A percentile compares a stretch with the other conserved stretches of the same genome.
Evolutionary conservation across 1,140 invertebrate genomes (phyloP).

Genomic region (Brachystomella parvula): DNA sequence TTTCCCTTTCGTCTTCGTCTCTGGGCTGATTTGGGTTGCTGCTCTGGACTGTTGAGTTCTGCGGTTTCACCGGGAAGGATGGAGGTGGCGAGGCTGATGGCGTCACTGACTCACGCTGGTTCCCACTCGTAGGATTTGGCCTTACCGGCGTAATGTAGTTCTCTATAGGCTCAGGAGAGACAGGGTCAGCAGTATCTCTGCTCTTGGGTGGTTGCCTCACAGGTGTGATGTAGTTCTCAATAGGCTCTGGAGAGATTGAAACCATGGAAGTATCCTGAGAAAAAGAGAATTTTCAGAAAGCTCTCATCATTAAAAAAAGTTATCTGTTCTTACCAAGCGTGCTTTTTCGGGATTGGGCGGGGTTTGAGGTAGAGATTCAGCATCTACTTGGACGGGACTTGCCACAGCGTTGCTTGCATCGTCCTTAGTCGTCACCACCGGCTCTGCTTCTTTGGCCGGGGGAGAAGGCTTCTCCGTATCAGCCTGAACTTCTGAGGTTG

Average conservation of each 20-base stretch:
- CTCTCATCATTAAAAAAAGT: slow-evolving; percentile 8
- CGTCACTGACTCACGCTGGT: not conserved
- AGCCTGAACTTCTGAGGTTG: not conserved
- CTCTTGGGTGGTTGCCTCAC: not conserved
- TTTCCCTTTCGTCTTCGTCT: not conserved
- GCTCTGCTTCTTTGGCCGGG: not conserved
- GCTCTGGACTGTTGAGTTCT: not conserved
- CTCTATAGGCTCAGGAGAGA: not conserved
- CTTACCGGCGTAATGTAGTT: too few relatives aligned
- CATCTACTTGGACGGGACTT: not conserved
- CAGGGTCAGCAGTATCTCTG: not conserved
- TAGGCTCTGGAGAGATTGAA: slow-evolving; percentile 30
- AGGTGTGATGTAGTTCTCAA: slow-evolving; percentile 23
- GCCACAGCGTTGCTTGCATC: not conserved
- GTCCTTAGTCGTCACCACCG: not conserved
- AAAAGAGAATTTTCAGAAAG: not conserved
- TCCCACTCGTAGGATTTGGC: not conserved
- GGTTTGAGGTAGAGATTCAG: not conserved
- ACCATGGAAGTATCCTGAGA: slow-evolving; percentile 23
- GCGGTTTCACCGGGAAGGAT: not conserved
- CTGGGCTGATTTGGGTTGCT: not conserved
- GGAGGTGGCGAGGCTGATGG: not conserved
- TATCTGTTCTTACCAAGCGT: too few relatives aligned
- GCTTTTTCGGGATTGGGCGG: not conserved
- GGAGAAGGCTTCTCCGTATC: not conserved